Evolutionary conservation across 2,888 invertebrate species (phyloP).

Genomic region (Melieria omissa): DNA sequence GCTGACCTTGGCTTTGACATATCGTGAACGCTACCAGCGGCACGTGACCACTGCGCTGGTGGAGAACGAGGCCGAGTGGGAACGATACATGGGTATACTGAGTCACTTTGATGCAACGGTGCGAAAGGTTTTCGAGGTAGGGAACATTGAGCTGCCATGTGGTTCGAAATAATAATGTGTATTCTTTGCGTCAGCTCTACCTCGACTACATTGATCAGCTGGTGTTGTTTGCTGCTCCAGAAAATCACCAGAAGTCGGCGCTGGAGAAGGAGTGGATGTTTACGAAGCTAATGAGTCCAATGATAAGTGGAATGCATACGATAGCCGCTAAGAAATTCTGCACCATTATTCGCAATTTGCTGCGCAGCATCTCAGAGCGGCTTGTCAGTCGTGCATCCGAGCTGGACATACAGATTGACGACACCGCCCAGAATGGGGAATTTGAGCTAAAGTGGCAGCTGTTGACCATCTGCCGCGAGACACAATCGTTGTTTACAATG

Average conservation of each 20-base stretch:
- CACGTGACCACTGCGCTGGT: constrained; percentile 73
- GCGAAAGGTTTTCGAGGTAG: constrained; percentile 77
- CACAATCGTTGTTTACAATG: constrained; percentile 82
- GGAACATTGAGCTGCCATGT: constrained; percentile 43
- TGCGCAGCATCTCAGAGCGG: constrained; percentile 68
- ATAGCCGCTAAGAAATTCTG: constrained; percentile 83
- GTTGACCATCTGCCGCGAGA: constrained; percentile 76
- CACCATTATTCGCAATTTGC: constrained; percentile 69
- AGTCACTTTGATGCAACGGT: constrained; percentile 82
- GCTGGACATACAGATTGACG: constrained; percentile 62
- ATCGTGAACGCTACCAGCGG: constrained; percentile 80
- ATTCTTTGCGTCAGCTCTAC: constrained; percentile 73
- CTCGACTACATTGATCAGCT: constrained; percentile 87
- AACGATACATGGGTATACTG: constrained; percentile 72
- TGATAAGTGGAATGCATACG: constrained; percentile 79
- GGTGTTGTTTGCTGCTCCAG: constrained; percentile 71
- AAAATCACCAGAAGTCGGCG: constrained; percentile 74
- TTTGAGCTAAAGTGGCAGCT: constrained; percentile 63
- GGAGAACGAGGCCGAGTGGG: constrained; percentile 67
- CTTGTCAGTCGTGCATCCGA: constrained; percentile 67
- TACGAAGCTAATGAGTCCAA: constrained; percentile 80
- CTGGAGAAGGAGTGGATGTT: constrained; percentile 92
- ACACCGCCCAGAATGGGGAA: constrained; percentile 57
- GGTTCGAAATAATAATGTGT: no score
- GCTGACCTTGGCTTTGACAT: constrained; percentile 82